Conservation (phyloP, 1,140 invertebrate genomes). For the Diachasma alloeum region DNA sequence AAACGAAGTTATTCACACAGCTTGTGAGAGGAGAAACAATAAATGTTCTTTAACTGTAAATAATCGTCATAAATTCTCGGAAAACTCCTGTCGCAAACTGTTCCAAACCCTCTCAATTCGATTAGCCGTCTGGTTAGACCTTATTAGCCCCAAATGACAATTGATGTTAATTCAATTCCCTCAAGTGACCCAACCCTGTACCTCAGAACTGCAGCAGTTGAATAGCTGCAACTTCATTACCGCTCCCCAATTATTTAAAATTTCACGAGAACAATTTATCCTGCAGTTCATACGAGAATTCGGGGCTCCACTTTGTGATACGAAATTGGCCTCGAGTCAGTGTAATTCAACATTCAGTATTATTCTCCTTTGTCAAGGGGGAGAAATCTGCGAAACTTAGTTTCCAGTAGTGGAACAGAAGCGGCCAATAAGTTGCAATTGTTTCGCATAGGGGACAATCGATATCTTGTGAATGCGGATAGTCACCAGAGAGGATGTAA, state of each 20-base stretch:
- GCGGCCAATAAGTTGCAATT: background rate
- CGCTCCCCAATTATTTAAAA: background rate
- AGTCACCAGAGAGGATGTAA: background rate
- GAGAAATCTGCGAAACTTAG: background rate
- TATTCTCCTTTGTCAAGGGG: background rate
- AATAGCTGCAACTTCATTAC: background rate
- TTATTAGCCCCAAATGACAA: constrained; percentile 11
- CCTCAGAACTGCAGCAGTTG: background rate
- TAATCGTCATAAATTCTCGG: background rate
- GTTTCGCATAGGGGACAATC: background rate
- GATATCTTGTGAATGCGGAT: background rate
- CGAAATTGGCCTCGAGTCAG: background rate
- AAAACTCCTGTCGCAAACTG: background rate
- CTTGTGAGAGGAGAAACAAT: too few relatives aligned
- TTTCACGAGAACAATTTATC: background rate
- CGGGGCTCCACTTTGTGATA: background rate
- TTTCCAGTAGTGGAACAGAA: background rate
- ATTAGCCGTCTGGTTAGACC: background rate
- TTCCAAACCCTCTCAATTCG: background rate
- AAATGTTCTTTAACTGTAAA: too few relatives aligned
- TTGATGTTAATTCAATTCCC: constrained; percentile 26
- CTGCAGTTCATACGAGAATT: background rate
- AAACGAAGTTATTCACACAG: too few relatives aligned
- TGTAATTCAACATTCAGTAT: background rate
- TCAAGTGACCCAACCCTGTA: too few relatives aligned